Conservation (phyloP, 1,140 invertebrate species). For the Platyura marginata region DNA sequence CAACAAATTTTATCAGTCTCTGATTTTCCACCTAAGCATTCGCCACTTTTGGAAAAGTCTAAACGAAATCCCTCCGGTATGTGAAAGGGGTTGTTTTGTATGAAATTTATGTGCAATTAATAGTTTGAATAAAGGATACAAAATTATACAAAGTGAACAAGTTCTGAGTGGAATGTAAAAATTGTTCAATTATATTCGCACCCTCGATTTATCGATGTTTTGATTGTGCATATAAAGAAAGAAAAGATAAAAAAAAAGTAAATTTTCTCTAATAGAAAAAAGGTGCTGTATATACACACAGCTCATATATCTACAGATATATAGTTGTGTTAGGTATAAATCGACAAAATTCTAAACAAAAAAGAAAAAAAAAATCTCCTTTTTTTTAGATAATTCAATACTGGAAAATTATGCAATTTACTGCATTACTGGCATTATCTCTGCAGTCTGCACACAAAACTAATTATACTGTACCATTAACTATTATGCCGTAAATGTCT, state of each 20-base stretch:
- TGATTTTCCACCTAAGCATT: not conserved
- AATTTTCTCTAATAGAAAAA: too few species aligned
- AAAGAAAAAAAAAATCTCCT: not conserved
- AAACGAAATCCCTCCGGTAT: not conserved
- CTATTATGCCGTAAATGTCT: not conserved
- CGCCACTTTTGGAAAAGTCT: too few species aligned
- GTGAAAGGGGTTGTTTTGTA: not conserved
- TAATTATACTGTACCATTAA: not conserved
- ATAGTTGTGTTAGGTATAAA: too few species aligned
- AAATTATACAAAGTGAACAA: not conserved
- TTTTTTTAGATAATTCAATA: not conserved
- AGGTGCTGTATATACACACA: too few species aligned
- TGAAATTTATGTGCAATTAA: not conserved
- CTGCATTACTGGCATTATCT: too few species aligned
- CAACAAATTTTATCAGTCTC: not conserved
- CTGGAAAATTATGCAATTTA: not conserved
- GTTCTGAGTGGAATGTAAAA: not conserved
- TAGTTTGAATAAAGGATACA: not conserved
- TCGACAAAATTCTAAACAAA: too few species aligned
- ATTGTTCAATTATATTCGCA: not conserved
- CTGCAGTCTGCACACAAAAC: too few species aligned
- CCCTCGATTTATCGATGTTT: not conserved
- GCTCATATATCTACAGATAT: too few species aligned
- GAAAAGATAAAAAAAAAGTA: too few species aligned
- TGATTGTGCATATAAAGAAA: not conserved